Percentiles rank a stretch among this genome's conserved stretches.
These are phyloP conservation scores for human DNA, from an alignment of 2,113 vertebrate species.

Conservation along the genomic window GRCh38 chr3:157962001-157962500, in stretches of 20 bases:
- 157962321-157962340: not conserved
- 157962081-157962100: constrained; percentile 38
- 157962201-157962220: not conserved
- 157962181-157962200: constrained; percentile 5
- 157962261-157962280: not conserved
- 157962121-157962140: not conserved
- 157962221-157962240: not conserved
- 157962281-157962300: constrained; percentile 34
- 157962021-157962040: constrained; percentile 56
- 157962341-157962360: not conserved
- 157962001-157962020: not conserved
- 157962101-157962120: constrained; percentile 30
- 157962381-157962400: not conserved
- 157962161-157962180: constrained; percentile 49
- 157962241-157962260: not conserved
- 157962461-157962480: not conserved
- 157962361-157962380: not conserved
- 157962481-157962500: not conserved
- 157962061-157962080: constrained; percentile 59
- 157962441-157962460: not conserved
- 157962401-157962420: not conserved
- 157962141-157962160: not conserved
- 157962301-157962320: not conserved
- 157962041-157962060: constrained; percentile 51
- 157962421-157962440: not conserved